phyloP scores from a whole-genome alignment of 2,113 vertebrate species.

The Trogon surrucura region DNA sequence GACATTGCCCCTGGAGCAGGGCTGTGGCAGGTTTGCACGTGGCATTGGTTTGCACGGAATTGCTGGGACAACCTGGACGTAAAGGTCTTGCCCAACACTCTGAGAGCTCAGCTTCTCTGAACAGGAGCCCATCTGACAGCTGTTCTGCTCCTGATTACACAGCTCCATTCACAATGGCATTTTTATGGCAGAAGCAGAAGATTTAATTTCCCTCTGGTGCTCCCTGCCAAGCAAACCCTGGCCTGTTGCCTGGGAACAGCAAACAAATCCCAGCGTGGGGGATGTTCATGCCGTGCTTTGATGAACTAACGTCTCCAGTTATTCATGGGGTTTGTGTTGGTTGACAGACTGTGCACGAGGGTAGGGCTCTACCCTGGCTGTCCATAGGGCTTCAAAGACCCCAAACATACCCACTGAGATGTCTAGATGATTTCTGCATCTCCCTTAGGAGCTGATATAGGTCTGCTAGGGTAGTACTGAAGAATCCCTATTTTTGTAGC shows the following conservation, averaged over 20 bases:
- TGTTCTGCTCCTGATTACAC: not conserved
- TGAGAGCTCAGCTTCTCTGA: not conserved
- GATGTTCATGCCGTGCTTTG: not conserved
- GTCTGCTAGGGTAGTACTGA: not conserved
- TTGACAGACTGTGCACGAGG: accelerated
- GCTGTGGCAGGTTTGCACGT: not conserved
- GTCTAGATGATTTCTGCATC: not conserved
- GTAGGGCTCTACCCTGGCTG: not conserved
- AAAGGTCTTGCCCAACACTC: not conserved
- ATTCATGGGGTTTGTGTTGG: not conserved
- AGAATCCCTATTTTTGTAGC: accelerated
- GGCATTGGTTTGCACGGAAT: not conserved
- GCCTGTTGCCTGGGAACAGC: conserved; percentile 20
- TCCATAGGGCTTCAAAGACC: not conserved
- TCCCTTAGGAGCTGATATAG: not conserved
- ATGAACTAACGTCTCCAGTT: not conserved
- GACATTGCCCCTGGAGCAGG: accelerated
- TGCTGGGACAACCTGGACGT: not conserved
- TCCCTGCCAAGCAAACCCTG: not conserved
- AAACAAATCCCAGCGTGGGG: not conserved
- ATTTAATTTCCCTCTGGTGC: not conserved
- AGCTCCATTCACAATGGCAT: accelerated
- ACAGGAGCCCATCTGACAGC: not conserved
- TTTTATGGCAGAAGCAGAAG: not conserved
- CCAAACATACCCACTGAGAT: accelerated